phyloP scores from a whole-genome alignment of 2,888 invertebrate genomes.

The Limnephilus marmoratus region DNA sequence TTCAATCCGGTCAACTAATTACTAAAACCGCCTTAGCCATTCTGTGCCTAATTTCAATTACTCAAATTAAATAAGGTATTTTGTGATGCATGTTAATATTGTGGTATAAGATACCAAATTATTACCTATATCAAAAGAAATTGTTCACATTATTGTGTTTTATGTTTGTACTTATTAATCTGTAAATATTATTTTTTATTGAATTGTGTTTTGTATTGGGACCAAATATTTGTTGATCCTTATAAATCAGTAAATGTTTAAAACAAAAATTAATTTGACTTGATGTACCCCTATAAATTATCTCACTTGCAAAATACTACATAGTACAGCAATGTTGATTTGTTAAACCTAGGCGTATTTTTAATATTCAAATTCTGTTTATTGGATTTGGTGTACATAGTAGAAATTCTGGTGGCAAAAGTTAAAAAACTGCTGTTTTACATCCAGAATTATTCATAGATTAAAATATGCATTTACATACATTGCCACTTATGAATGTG shows the following conservation, averaged over 20 bases:
- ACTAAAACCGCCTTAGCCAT: slow-evolving; percentile 43
- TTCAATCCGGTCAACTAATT: not conserved
- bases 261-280: not conserved
- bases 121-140: not conserved
- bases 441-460: not conserved
- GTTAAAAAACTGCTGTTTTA: not conserved
- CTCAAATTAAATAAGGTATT: not conserved
- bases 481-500: slow-evolving; percentile 60
- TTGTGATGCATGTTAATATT: not conserved
- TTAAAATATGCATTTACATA: slow-evolving; percentile 55
- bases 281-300: not conserved
- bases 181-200: slow-evolving; percentile 16
- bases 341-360: not conserved
- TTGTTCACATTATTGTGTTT: slow-evolving; percentile 14
- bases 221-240: slow-evolving; percentile 10
- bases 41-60: slow-evolving; percentile 40
- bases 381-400: slow-evolving; percentile 5
- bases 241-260: not conserved
- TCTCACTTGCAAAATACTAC: not conserved
- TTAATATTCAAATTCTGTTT: not conserved
- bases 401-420: slow-evolving; percentile 21
- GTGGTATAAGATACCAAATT: not conserved
- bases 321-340: not conserved
- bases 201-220: slow-evolving; percentile 16
- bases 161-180: not conserved